phyloP scores from a whole-genome alignment of 2,113 vertebrate species.

The Herpailurus yagouaroundi region DNA sequence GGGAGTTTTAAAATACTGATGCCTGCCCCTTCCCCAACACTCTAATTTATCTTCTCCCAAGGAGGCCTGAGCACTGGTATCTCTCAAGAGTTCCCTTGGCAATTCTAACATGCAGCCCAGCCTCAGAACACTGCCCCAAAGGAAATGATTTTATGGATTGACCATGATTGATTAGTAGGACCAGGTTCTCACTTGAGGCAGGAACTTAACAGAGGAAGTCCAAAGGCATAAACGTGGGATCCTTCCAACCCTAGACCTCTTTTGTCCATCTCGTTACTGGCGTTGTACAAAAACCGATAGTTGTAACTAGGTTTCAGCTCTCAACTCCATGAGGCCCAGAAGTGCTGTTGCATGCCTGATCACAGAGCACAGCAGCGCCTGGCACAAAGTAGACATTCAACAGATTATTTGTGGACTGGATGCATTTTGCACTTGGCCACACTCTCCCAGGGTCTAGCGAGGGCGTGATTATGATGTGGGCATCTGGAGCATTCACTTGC shows the following conservation, averaged over 20 bases:
- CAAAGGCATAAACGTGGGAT: background rate
- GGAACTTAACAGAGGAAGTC: background rate
- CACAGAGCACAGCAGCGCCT: accelerated
- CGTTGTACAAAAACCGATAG: background rate
- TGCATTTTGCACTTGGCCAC: accelerated
- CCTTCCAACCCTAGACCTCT: background rate
- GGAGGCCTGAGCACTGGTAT: no score
- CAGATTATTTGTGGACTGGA: no score
- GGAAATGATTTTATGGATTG: background rate
- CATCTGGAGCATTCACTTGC: no score
- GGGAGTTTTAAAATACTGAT: background rate
- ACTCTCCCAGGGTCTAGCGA: background rate
- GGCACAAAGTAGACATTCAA: background rate
- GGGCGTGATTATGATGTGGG: background rate
- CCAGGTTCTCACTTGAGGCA: background rate
- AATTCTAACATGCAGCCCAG: background rate
- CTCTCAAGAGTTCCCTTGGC: background rate
- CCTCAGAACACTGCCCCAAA: background rate
- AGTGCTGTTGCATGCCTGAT: accelerated
- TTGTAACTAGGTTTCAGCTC: background rate
- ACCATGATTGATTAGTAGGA: accelerated
- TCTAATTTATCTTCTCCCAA: background rate
- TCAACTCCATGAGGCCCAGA: background rate
- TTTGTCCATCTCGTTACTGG: background rate
- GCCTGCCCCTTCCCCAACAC: background rate